phyloP scores from a whole-genome alignment of 2,888 invertebrate species.

The Halocaridina rubra region DNA sequence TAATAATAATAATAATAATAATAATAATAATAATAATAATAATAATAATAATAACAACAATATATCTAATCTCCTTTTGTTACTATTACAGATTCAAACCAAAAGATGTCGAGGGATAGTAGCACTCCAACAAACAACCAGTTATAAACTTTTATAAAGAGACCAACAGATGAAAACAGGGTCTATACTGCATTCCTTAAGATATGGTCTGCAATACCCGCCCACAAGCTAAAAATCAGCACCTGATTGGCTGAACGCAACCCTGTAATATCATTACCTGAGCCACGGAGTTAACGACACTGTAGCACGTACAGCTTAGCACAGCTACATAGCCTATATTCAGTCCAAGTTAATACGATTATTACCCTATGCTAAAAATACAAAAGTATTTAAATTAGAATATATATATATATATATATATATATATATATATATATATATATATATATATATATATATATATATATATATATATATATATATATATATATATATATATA shows the following conservation, averaged over 20 bases:
- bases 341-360: no score
- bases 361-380: background rate
- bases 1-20: background rate
- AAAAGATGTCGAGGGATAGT: conserved; percentile 49
- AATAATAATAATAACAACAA: background rate
- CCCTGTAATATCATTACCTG: background rate
- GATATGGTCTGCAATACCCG: no score
- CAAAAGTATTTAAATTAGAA: background rate
- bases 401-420: background rate
- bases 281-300: no score
- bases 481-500: no score
- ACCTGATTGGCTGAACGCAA: background rate
- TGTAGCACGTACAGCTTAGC: no score
- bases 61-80: background rate
- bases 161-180: background rate
- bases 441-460: background rate
- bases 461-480: no score
- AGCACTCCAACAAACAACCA: background rate
- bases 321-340: no score
- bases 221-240: no score
- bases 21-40: background rate
- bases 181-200: no score
- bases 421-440: conserved; percentile 1
- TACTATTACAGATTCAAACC: conserved; percentile 34
- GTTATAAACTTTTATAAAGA: background rate